These are phyloP conservation scores for Spea hammondii DNA, from an alignment of 2,797 vertebrate species.

Conservation along the genomic window DNA sequence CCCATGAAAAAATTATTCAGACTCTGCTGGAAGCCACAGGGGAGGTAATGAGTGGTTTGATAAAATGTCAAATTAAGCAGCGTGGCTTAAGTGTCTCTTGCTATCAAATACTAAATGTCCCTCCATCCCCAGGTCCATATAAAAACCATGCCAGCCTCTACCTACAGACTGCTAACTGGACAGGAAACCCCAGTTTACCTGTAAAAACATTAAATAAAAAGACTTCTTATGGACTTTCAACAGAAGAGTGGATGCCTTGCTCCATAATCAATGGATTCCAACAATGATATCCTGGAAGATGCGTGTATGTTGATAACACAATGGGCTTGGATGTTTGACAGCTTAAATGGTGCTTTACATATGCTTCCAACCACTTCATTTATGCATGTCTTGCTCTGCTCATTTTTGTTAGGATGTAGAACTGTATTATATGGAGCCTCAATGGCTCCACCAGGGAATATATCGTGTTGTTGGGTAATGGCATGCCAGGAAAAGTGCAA, in stretches of 20 bases:
- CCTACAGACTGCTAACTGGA: slow-evolving; percentile 91
- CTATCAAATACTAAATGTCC: not conserved
- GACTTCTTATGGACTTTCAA: no score
- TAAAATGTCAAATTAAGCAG: not conserved
- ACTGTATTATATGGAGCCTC: no score
- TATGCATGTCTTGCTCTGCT: no score
- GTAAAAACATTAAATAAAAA: slow-evolving; percentile 61
- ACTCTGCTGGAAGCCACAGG: slow-evolving; percentile 82
- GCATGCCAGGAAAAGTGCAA: slow-evolving; percentile 26
- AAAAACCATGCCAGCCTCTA: slow-evolving; percentile 96
- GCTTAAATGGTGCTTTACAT: no score
- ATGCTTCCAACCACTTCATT: no score
- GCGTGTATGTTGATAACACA: no score
- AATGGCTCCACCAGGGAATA: not conserved
- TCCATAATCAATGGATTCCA: no score
- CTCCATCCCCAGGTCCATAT: slow-evolving; percentile 80
- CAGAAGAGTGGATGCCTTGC: no score
- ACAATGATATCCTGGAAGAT: no score
- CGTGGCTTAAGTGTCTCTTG: not conserved
- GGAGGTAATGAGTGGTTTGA: slow-evolving; percentile 71
- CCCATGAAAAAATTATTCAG: slow-evolving; percentile 89
- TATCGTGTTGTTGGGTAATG: not conserved
- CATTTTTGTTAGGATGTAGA: no score
- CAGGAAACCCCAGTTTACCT: slow-evolving; percentile 91
- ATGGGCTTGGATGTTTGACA: no score